Evolutionary conservation across 2,888 invertebrate species (phyloP).

Genomic region (Brachylomia viminalis): DNA sequence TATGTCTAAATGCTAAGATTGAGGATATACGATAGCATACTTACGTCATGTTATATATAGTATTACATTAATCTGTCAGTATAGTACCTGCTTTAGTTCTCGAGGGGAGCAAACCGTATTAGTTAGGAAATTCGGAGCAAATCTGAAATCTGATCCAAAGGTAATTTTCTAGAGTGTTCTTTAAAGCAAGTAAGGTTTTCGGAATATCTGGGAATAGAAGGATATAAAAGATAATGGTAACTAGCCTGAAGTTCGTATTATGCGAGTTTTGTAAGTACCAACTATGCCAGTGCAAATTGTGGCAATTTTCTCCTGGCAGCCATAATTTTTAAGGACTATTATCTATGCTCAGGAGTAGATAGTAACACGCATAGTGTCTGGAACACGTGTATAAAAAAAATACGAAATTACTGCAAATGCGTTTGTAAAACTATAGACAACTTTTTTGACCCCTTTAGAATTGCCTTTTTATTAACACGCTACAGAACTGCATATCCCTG

Average conservation of each 20-base stretch:
- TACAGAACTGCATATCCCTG: background rate
- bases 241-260: background rate
- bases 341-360: background rate
- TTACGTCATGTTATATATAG: slow-evolving; percentile 14
- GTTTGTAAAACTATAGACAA: background rate
- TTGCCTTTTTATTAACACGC: background rate
- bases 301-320: background rate
- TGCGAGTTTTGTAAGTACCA: slow-evolving; percentile 3
- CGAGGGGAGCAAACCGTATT: slow-evolving; percentile 19
- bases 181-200: slow-evolving; percentile 12
- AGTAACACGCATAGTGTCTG: background rate
- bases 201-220: background rate
- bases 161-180: slow-evolving; percentile 50
- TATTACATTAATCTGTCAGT: slow-evolving; percentile 21
- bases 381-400: background rate
- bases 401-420: background rate
- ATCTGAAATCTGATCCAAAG: slow-evolving; percentile 24
- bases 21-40: slow-evolving; percentile 32
- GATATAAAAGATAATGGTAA: slow-evolving; percentile 1
- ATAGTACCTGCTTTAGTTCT: slow-evolving; percentile 25
- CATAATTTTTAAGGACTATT: slow-evolving; percentile 12
- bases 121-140: slow-evolving; percentile 33
- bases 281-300: slow-evolving; percentile 1
- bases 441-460: background rate
- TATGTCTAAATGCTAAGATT: slow-evolving; percentile 40